Base-by-base conservation (phyloP, 2,888 invertebrate species). In the Arenicola marina region DNA sequence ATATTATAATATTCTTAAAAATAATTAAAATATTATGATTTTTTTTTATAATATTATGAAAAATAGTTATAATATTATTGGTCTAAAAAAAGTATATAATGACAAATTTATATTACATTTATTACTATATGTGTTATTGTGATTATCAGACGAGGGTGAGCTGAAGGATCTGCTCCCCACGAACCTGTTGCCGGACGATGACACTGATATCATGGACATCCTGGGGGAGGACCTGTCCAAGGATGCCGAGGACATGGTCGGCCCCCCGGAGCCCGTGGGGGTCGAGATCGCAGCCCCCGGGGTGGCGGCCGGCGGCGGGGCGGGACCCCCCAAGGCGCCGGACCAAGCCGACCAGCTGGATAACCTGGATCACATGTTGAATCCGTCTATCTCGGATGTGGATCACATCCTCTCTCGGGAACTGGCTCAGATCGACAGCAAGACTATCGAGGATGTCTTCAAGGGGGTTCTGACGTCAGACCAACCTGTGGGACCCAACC, bases 381-480 rank as follows among this genome's bases (percentile, higher is more conserved):
- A 48, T 24, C 48, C 48, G 26, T 21, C 48, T n/a, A 11, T 48
- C 18, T 24, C 48, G 18, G 24, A 24, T 48, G 48, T n/a, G 15
- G 15, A 24, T 11, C 15, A 29, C 11, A 15, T 48, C 7, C 26
- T 53, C 29, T 7, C 28, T 31, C 15, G 21, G 46, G 73, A 86
- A 53, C 84, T 93, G 63, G 91, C 92, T 0, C 92, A 92, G 74
- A 93, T 94, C 88, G 93, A 93, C 83, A 89, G 91, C 78, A 92
- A 92, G 81, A 93, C 93, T 74, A 92, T 94, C 1, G 93, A 94
- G 78, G 93, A 93, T 82, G 91, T 94, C 77, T 92, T 95, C 84
- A 93, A 93, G 85, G 92, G 91, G 51, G 92, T 93, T 63, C 87
- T 80, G 57, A 51, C 51, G 7, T 26, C 34, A 4, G 53, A 51